Conservation (phyloP, 2,797 vertebrate species). For the Microctenopoma stevenorrisi region DNA sequence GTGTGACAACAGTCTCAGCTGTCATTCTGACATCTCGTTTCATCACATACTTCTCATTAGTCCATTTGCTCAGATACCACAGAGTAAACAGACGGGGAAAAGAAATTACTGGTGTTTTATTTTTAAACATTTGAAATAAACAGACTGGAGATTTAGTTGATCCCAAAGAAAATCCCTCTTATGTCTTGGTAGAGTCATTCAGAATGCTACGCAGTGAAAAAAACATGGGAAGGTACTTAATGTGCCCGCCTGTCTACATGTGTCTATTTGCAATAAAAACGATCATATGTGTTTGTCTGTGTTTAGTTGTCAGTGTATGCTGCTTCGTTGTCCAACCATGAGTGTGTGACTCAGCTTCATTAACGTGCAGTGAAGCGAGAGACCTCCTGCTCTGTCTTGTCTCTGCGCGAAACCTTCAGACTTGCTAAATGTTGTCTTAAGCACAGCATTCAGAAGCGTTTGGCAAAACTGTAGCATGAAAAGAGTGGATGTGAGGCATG, state of each 20-base stretch:
- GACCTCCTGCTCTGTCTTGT: slow-evolving; percentile 75
- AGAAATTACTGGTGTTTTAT: slow-evolving; percentile 58
- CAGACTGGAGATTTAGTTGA: slow-evolving; percentile 34
- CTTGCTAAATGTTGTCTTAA: slow-evolving; percentile 69
- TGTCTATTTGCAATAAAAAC: not conserved
- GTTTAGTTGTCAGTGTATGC: slow-evolving; percentile 22
- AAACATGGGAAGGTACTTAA: not conserved
- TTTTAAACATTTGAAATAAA: slow-evolving; percentile 53
- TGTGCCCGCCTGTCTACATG: not conserved
- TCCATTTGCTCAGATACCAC: slow-evolving; percentile 68
- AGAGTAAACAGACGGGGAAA: slow-evolving; percentile 66
- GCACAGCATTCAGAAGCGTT: slow-evolving; percentile 65
- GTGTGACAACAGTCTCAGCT: slow-evolving; percentile 71
- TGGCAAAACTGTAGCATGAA: slow-evolving; percentile 64
- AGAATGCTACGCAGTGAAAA: slow-evolving; percentile 3
- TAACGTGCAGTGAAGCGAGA: slow-evolving; percentile 53
- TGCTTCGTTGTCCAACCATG: slow-evolving; percentile 13
- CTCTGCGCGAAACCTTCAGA: slow-evolving; percentile 52
- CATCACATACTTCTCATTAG: slow-evolving; percentile 76
- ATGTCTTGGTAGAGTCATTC: slow-evolving; percentile 28
- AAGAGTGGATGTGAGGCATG: slow-evolving; percentile 64
- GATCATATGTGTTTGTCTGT: slow-evolving; percentile 11
- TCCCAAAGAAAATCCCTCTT: slow-evolving; percentile 40
- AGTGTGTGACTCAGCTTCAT: slow-evolving; percentile 53
- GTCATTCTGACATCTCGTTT: slow-evolving; percentile 75